Conservation (phyloP, 1,140 invertebrate species). For the Panagrolaimus sp. region DNA sequence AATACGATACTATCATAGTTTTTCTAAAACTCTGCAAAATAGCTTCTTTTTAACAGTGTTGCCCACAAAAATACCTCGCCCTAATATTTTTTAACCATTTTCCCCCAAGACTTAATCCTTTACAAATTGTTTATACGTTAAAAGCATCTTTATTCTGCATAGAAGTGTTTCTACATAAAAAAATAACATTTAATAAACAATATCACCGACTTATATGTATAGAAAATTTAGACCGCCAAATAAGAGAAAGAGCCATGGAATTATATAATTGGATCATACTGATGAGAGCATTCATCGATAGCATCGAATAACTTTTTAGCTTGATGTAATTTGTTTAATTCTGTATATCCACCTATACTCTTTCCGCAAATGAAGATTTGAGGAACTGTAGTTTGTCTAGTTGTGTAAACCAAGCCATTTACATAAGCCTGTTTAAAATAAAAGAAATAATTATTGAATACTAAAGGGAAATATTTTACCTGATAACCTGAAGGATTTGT, state of each 20-base stretch:
- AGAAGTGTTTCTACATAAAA: no score
- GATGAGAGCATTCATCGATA: constrained; percentile 27
- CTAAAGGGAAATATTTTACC: constrained; percentile 18
- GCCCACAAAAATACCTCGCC: no score
- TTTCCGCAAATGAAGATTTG: constrained; percentile 47
- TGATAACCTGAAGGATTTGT: constrained; percentile 25
- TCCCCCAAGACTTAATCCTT: no score
- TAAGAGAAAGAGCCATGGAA: neutral
- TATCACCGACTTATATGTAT: no score
- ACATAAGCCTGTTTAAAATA: constrained; percentile 31
- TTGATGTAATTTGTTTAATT: constrained; percentile 34
- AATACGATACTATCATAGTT: no score
- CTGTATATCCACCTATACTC: constrained; percentile 44
- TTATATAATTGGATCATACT: constrained; percentile 18
- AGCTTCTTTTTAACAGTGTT: no score
- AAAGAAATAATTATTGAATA: constrained; percentile 14
- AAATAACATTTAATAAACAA: no score
- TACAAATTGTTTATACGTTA: no score
- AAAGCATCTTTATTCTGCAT: no score
- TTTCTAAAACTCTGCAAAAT: no score
- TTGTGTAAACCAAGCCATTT: constrained; percentile 37
- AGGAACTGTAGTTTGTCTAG: constrained; percentile 32
- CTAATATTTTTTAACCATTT: no score
- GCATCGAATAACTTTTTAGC: constrained; percentile 26
- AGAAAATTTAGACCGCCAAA: no score